Conservation (phyloP, 2,113 vertebrate species). For the Oryzias curvinotus region DNA sequence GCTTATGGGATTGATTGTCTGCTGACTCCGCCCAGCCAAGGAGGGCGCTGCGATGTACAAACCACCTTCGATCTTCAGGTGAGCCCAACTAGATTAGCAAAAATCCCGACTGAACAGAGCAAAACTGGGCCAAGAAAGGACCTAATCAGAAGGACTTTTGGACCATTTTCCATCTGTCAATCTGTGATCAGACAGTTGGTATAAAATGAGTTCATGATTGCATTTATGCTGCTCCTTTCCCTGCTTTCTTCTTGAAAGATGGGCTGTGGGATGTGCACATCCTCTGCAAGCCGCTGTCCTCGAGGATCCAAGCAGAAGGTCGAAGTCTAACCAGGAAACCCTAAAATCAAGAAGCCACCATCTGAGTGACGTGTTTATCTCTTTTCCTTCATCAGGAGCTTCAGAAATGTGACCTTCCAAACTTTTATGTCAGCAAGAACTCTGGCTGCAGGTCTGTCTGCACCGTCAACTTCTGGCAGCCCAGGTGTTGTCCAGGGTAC, state of each 20-base stretch:
- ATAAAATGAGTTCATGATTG: neutral
- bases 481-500: conserved; percentile 88
- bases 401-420: conserved; percentile 72
- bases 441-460: conserved; percentile 82
- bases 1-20: conserved; percentile 91
- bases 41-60: conserved; percentile 87
- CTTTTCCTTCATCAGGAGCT: conserved; percentile 42
- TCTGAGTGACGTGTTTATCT: neutral
- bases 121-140: too few relatives aligned
- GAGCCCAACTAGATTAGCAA: neutral
- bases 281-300: conserved; percentile 72
- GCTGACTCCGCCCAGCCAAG: conserved; percentile 84
- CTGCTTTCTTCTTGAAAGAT: conserved; percentile 72
- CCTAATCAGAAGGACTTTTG: too few relatives aligned
- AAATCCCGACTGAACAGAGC: too few relatives aligned
- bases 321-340: neutral
- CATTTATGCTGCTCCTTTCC: neutral
- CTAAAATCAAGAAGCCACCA: too few relatives aligned
- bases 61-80: conserved; percentile 75
- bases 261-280: conserved; percentile 75
- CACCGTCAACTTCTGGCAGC: conserved; percentile 71
- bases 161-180: too few relatives aligned
- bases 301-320: conserved; percentile 82
- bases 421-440: conserved; percentile 16
- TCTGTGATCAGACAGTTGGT: too few relatives aligned